Conservation (phyloP, 37 sponge, comb jelly and placozoan genomes). For the Chondrosia reniformis region DNA sequence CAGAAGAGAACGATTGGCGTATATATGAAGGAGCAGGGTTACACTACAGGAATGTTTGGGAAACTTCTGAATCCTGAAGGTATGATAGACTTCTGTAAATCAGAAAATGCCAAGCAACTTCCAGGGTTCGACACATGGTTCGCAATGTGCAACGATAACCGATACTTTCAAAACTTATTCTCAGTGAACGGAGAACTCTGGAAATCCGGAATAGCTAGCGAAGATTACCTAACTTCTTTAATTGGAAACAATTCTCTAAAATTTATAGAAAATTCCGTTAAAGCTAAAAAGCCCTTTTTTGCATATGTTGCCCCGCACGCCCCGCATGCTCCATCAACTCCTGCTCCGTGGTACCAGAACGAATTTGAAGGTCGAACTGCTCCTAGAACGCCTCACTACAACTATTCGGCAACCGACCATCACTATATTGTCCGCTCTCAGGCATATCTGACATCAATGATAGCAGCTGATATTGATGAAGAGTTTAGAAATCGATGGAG, state of each 20-base stretch:
- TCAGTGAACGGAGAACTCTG: constrained; percentile 26
- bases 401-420: constrained; percentile 56
- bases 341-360: constrained; percentile 76
- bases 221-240: constrained; percentile 69
- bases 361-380: constrained; percentile 35
- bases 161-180: constrained; percentile 49
- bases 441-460: constrained; percentile 14
- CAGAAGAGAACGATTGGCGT: constrained; percentile 35
- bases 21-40: constrained; percentile 48
- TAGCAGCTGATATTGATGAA: constrained; percentile 36
- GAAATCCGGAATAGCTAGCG: constrained; percentile 12
- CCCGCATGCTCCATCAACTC: constrained; percentile 77
- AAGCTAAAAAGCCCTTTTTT: constrained; percentile 49
- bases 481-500: constrained; percentile 66
- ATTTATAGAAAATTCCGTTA: constrained; percentile 41
- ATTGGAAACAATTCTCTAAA: constrained; percentile 51
- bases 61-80: constrained; percentile 52
- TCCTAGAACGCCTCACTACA: constrained; percentile 73
- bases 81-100: constrained; percentile 35
- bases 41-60: constrained; percentile 69
- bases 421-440: constrained; percentile 68
- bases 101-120: constrained; percentile 1
- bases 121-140: constrained; percentile 59
- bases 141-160: constrained; percentile 59
- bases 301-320: constrained; percentile 77